These are phyloP conservation scores for Pithecia hirsuta DNA, from an alignment of 2,797 vertebrate species.

Conservation along the genomic window DNA sequence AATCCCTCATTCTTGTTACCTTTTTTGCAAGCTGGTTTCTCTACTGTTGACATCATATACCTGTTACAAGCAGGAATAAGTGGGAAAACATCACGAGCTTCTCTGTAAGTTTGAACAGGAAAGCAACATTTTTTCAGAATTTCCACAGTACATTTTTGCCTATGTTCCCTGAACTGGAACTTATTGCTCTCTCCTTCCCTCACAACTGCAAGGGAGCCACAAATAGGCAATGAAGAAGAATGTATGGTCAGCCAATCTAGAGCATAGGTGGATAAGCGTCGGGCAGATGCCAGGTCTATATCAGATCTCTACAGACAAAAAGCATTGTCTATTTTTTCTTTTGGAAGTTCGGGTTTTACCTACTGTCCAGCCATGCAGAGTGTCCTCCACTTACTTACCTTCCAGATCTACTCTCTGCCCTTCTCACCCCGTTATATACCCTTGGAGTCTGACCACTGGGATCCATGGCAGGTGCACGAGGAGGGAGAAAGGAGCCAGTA, in stretches of 20 bases:
- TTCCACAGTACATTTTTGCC: background rate
- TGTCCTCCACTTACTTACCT: background rate
- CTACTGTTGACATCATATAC: background rate
- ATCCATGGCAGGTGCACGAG: rapidly evolving
- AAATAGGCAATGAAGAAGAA: background rate
- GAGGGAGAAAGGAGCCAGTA: background rate
- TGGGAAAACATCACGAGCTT: background rate
- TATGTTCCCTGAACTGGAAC: background rate
- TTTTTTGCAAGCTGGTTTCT: background rate
- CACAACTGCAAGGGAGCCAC: background rate
- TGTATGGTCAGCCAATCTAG: too few relatives aligned
- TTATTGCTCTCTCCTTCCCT: rapidly evolving
- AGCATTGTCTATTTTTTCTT: background rate
- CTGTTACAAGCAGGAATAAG: background rate
- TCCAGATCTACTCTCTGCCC: background rate
- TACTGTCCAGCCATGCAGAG: background rate
- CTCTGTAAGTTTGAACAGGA: background rate
- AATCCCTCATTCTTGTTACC: background rate
- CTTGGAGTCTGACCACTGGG: background rate
- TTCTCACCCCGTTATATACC: background rate
- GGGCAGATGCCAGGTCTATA: background rate
- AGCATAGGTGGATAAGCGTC: too few relatives aligned
- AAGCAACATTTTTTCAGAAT: background rate
- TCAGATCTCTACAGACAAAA: too few relatives aligned
- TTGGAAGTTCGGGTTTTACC: background rate